These are phyloP conservation scores for Austrolebias charrua DNA, from an alignment of 2,797 vertebrate species.

Conservation along the genomic window DNA sequence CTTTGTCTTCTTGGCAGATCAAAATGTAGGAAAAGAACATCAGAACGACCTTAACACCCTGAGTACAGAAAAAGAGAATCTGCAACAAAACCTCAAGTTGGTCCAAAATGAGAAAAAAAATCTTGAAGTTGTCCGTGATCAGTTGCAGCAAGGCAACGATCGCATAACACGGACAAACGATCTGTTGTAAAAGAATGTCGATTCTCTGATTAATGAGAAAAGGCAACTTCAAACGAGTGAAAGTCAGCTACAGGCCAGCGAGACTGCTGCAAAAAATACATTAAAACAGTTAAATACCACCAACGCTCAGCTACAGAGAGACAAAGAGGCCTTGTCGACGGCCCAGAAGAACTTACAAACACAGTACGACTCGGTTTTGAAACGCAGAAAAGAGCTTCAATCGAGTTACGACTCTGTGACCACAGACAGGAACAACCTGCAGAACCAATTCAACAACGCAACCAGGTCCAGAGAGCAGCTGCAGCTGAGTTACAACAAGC, in stretches of 20 bases:
- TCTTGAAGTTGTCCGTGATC: accelerated
- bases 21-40: constrained; percentile 18
- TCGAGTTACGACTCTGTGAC: constrained; percentile 2
- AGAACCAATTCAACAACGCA: constrained; percentile 58
- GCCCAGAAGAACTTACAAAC: constrained; percentile 19
- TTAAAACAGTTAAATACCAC: constrained; percentile 18
- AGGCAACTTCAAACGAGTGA: constrained; percentile 5
- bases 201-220: neutral
- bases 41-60: constrained; percentile 24
- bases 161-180: accelerated
- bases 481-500: constrained; percentile 40
- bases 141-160: accelerated
- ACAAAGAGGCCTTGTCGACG: neutral
- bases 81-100: constrained; percentile 22
- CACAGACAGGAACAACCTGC: constrained; percentile 53
- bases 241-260: constrained; percentile 29
- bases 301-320: constrained; percentile 15
- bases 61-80: constrained; percentile 26
- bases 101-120: constrained; percentile 12
- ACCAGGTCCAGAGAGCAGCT: constrained; percentile 47
- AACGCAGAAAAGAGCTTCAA: constrained; percentile 31
- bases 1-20: constrained; percentile 33
- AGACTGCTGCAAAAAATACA: constrained; percentile 23
- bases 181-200: neutral
- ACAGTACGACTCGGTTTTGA: neutral